Base-by-base conservation (phyloP, 2,113 vertebrate genomes). In the Phylloscopus trochilus region DNA sequence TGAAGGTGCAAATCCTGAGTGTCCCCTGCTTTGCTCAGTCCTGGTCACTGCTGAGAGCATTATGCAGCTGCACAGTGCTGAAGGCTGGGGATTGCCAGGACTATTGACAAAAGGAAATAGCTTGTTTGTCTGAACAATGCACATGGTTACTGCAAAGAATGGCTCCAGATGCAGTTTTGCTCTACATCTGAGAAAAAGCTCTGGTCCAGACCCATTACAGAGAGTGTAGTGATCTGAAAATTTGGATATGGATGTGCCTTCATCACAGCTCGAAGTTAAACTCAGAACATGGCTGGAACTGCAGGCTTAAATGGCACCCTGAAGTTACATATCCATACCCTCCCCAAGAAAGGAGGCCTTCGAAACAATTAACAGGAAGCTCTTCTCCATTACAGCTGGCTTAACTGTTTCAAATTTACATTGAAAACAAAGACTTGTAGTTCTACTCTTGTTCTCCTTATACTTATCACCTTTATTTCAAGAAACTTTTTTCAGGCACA, bases 81-180 rank as follows among this genome's bases (percentile, higher is more conserved):
- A 53, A 64, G 64, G 70, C 83, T 91, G 68, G 68, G 88, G 59
- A 87, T 28, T 78, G 60, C 86, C 90, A 86, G 76, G 24, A 63
- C 72, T 66, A 90, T 79, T 90, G 88, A 93, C 23, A 41, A 79
- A 87, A 89, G 79, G 93, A 95, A 96, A 96, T 13, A 44, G 79
- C 64, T 91, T 83, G 56, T 93, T 95, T 90, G 64, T 56, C 60
- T 81, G 80, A 93, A 92, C 60, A 88, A 89, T 35, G 79, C 77
- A 60, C 49, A 37, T 17, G 3, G 3, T 75, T 52, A 75, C 60
- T 68, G 86, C 66, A 64, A 90, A 66, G 60, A 86, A 75, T 31
- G 30, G 52, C 44, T 60, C 90, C 88, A 93, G 90, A 74, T 75
- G 83, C 75, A 87, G 76, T 52, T 63, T 72, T 24, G 18, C 52